Conservation (phyloP, 2,113 vertebrate species). For the Xiphorhynchus elegans region DNA sequence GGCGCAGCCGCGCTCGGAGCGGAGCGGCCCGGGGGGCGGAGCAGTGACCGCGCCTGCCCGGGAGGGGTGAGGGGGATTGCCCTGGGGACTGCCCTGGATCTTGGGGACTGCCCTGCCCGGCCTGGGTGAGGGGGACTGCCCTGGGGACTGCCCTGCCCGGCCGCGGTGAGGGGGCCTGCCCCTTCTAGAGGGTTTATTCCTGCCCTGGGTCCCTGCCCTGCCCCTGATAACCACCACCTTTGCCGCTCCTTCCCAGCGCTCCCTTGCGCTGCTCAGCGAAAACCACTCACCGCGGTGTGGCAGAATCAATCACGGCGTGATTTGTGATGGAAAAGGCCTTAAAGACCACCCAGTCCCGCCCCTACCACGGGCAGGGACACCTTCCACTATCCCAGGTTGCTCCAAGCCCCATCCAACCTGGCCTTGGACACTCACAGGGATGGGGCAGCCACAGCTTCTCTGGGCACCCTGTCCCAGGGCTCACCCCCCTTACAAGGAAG, state of each 20-base stretch:
- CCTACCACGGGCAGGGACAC: rapidly evolving
- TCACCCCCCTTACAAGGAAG: no score
- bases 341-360: rapidly evolving
- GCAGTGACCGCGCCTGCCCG: no score
- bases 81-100: no score
- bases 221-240: no score
- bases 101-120: no score
- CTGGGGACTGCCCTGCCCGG: no score
- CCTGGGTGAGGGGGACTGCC: no score
- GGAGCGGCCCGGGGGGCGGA: background rate
- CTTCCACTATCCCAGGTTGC: no score
- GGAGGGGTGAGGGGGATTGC: no score
- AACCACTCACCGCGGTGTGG: background rate
- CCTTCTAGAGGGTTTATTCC: no score
- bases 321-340: rapidly evolving
- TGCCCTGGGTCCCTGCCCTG: no score
- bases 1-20: background rate
- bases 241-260: background rate
- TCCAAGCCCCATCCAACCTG: background rate
- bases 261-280: background rate
- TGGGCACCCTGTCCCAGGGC: background rate
- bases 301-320: background rate
- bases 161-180: no score
- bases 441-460: background rate
- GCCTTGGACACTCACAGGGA: background rate